Evolutionary conservation across 2,888 invertebrate species (phyloP).

Genomic region (Agrochola lota): DNA sequence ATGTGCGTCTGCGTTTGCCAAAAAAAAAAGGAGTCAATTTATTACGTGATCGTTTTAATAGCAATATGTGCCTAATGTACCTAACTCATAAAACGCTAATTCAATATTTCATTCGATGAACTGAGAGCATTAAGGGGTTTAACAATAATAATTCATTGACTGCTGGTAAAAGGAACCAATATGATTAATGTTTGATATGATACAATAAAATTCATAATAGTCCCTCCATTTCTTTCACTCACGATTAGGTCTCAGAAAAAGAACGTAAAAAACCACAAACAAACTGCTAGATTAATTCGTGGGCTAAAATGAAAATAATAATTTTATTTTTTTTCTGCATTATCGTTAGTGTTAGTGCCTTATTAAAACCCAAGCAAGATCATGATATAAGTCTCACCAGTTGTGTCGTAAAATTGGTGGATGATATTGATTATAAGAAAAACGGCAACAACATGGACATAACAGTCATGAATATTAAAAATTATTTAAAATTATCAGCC

Average conservation of each 20-base stretch:
- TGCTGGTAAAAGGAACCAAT: constrained; percentile 4
- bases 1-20: no score
- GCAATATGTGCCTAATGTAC: constrained; percentile 1
- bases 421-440: constrained; percentile 46
- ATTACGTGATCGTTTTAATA: background rate
- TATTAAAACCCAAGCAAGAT: constrained; percentile 24
- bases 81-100: background rate
- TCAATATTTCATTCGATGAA: constrained; percentile 11
- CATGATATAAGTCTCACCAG: constrained; percentile 21
- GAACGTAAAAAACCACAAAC: no score
- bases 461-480: constrained; percentile 64
- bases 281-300: no score
- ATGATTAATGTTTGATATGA: constrained; percentile 31
- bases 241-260: background rate
- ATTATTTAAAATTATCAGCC: constrained; percentile 53
- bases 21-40: background rate
- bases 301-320: constrained; percentile 19
- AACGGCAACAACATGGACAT: constrained; percentile 52
- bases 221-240: background rate
- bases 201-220: constrained; percentile 1
- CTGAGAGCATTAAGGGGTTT: constrained; percentile 3
- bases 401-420: constrained; percentile 63
- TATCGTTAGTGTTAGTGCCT: constrained; percentile 6
- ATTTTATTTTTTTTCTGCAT: constrained; percentile 2
- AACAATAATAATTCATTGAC: constrained; percentile 3